phyloP scores from a whole-genome alignment of 2,113 vertebrate species.

The Gobius niger region DNA sequence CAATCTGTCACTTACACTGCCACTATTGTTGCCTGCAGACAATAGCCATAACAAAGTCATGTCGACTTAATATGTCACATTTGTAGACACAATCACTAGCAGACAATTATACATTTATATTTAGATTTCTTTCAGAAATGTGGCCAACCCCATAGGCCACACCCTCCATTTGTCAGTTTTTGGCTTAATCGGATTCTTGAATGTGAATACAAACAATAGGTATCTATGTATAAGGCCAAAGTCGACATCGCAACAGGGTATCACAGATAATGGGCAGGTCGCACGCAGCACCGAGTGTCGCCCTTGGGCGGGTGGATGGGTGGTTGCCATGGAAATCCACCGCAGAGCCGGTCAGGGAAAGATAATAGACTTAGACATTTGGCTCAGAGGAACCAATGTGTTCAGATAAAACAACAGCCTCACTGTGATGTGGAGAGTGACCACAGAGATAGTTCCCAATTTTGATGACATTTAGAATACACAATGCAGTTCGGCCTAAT shows the following conservation, averaged over 20 bases:
- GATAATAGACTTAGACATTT: constrained; percentile 22
- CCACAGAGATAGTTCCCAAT: background rate
- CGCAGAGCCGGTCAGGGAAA: constrained; percentile 19
- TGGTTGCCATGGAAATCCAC: constrained; percentile 58
- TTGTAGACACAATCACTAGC: no score
- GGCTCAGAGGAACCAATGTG: constrained; percentile 5
- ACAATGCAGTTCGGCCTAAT: no score
- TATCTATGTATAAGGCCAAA: background rate
- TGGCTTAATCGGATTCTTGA: background rate
- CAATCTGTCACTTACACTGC: no score
- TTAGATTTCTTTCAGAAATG: no score
- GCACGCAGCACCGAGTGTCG: background rate
- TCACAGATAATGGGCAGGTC: constrained; percentile 20
- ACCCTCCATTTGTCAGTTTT: background rate
- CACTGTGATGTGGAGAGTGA: background rate
- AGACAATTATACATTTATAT: no score
- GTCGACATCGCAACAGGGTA: background rate
- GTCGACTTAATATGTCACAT: no score
- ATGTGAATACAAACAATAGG: background rate
- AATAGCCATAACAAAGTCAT: no score
- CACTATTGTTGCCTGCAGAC: no score
- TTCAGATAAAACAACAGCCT: constrained; percentile 19
- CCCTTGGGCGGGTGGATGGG: constrained; percentile 34
- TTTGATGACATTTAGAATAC: no score
- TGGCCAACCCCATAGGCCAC: no score